A percentile compares a stretch with the other conserved stretches of the same genome.
These are phyloP conservation scores for Ochlodes sylvanus DNA, from an alignment of 2,888 invertebrate genomes.

Conservation along the genomic window DNA sequence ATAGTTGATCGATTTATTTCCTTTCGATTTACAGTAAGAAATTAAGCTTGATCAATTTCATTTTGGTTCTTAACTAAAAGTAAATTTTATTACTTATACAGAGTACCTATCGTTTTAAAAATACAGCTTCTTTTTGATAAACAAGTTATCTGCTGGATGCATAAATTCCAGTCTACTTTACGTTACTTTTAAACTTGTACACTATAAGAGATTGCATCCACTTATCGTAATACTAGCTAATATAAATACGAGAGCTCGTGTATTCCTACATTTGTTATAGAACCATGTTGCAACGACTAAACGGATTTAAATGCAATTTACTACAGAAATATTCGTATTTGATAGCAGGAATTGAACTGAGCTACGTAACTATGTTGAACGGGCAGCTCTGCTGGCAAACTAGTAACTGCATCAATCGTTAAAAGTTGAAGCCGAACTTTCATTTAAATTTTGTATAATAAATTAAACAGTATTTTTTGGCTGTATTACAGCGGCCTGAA, in stretches of 20 bases:
- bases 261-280: conserved; percentile 1
- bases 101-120: too few relatives aligned
- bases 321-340: conserved; percentile 2
- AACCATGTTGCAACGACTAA: not conserved
- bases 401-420: conserved; percentile 1
- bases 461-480: too few relatives aligned
- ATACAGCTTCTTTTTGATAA: too few relatives aligned
- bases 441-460: not conserved
- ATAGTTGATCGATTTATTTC: too few relatives aligned
- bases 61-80: too few relatives aligned
- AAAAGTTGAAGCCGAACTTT: conserved; percentile 1
- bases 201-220: not conserved
- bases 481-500: too few relatives aligned
- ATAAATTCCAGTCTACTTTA: not conserved
- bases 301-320: conserved; percentile 12
- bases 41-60: too few relatives aligned
- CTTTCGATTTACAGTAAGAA: too few relatives aligned
- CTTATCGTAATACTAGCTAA: not conserved
- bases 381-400: not conserved
- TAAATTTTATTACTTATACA: too few relatives aligned
- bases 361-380: not conserved
- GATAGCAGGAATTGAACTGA: conserved; percentile 2
- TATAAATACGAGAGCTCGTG: not conserved
- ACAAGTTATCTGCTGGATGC: too few relatives aligned
- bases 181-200: not conserved